phyloP scores from a whole-genome alignment of 2,888 invertebrate species.

The Halictus ligatus region DNA sequence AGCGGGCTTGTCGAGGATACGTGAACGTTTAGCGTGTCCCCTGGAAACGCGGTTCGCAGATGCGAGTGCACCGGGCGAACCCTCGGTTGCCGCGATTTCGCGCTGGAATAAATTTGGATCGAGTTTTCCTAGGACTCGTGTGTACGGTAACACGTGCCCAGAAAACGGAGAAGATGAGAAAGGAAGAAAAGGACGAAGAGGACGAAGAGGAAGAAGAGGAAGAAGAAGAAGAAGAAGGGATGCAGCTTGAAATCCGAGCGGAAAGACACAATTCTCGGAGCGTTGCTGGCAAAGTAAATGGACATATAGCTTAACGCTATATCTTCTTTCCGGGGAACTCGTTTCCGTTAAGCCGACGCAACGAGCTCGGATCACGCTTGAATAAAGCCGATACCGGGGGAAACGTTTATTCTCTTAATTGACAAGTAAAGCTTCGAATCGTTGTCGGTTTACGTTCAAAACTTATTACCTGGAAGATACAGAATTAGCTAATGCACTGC shows the following conservation, averaged over 20 bases:
- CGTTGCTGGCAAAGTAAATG: conserved; percentile 28
- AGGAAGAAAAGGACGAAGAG: not conserved
- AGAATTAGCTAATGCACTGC: not conserved
- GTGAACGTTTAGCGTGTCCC: conserved; percentile 47
- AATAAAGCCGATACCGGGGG: conserved; percentile 3
- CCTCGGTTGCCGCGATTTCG: conserved; percentile 28
- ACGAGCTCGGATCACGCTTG: conserved; percentile 21
- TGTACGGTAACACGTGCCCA: conserved; percentile 36
- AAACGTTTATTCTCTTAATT: conserved; percentile 36
- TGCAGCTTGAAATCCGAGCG: conserved; percentile 35
- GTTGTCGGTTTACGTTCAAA: not conserved
- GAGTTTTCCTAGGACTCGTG: conserved; percentile 47
- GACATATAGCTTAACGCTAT: conserved; percentile 21
- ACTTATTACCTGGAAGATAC: conserved; percentile 8
- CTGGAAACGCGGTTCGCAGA: conserved; percentile 28
- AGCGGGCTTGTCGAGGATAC: not conserved
- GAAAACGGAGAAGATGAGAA: conserved; percentile 19
- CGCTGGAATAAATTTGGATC: conserved; percentile 58
- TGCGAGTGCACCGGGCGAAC: not conserved
- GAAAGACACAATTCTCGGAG: conserved; percentile 31
- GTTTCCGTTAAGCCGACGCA: conserved; percentile 22
- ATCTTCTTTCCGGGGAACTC: conserved; percentile 22
- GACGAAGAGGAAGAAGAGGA: not conserved
- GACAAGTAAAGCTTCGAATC: conserved; percentile 1
- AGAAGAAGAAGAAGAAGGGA: not conserved